Evolutionary conservation across 2,888 invertebrate species (phyloP), one percentile per base, ranked within the genome.

Genomic region (Aspidiotus destructor): DNA sequence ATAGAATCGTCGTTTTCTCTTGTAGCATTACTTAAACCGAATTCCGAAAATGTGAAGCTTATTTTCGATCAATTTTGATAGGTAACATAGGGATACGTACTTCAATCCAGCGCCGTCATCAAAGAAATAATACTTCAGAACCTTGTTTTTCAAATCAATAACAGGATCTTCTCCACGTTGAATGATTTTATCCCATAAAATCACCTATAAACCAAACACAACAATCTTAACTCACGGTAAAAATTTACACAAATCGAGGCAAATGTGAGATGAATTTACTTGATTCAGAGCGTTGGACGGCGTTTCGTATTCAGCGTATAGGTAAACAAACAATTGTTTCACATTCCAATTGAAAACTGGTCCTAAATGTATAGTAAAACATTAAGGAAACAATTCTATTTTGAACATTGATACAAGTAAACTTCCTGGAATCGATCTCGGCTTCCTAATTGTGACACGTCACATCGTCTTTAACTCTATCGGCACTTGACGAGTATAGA

Each of bases 111-210:
- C 92, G 71, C 98, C 98, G 81, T 98, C 98, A 82, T 99, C 99
- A 92, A 96, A 95, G 81, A 99, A 99, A 77, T 98, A 99, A 80
- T 99, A 99, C 77, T 99, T 98, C 2, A 95, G 92, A 78, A 96
- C 92, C 84, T 93, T 88, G 75, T 92, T 93, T 77, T 92, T 91
- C 76, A 92, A 92, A 77, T 95, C 91, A 70, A 99, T 78, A 10
- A 89, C 81, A n/a, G 97, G 87, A 80, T 93, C 92, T 78, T 98
- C 94, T 65, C 93, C 95, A 75, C 98, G 84, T 69, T 89, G 81
- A 69, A 99, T 91, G 72, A 99, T 98, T 81, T 97, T 97, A 78
- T 99, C 99, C 99, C 99, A 99, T 28, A 99, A 80, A 1, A 99
- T 94, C 73, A 99, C 94, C 84, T 83, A 72, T 2, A 76, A 71